Evolutionary conservation across 1,140 invertebrate genomes (phyloP), one percentile per base, ranked within the genome.

Genomic region (Sycophaga agraensis): DNA sequence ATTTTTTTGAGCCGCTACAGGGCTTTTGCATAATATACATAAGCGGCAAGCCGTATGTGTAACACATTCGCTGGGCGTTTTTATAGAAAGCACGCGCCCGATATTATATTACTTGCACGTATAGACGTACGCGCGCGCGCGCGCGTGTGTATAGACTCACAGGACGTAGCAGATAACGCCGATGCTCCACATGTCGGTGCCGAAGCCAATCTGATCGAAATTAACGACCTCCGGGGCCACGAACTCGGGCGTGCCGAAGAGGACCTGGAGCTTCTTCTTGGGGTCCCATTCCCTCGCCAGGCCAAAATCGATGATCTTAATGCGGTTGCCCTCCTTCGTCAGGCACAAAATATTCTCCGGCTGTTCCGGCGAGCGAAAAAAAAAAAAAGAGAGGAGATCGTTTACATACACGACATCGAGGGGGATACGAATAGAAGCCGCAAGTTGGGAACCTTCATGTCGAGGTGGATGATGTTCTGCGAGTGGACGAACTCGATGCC

Each of bases 211-310:
- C 76, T 91, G 89, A 74, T 99, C 96, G 80, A 97, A 99, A 81
- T 98, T 98, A 1, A 99, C 94, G 7, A 99, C 95, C 86, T 99
- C 97, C 0, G 97, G 97, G 0, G 96, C 96, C 8, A 98, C 95
- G 80, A 99, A 99, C 81, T 99, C 97, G 0, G 96, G 95, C 2
- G 96, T 99, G n/a, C 96, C 96, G 77, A 98, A 98, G 35, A 98
- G 81, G 2, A 97, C 91, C 77, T 92, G 85, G 4, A 99, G 81
- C 70, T 97, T 96, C 81, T 96, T 95, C 59, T 88, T 87, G 0
- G 95, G 93, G 76, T 97, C 92, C 68, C 90, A 97, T 75, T 93
- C 89, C 60, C 96, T 83, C 0, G 97, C 96, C 53, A 99, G 80
- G 16, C 97, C 97, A 79, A 98, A 98, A 79, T 97, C 95, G 62